Evolutionary conservation across 2,888 invertebrate genomes (phyloP).

Genomic region (Agrotis ipsilon): DNA sequence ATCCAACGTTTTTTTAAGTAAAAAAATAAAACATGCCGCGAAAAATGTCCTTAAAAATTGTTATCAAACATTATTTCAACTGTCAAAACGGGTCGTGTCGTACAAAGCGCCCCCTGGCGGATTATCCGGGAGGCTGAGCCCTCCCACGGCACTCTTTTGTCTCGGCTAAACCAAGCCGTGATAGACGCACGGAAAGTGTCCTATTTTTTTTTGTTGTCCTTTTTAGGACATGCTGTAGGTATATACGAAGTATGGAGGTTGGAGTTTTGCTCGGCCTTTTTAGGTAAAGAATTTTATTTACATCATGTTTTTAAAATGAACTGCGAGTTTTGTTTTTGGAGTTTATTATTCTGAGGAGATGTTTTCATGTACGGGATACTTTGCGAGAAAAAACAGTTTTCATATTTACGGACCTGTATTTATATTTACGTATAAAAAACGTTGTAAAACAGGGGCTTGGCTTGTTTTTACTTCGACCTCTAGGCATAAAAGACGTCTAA

Average conservation of each 20-base stretch:
- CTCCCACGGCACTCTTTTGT: constrained; percentile 68
- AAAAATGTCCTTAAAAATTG: constrained; percentile 65
- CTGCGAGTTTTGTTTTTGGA: constrained; percentile 14
- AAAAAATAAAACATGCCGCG: constrained; percentile 53
- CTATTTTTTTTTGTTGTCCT: constrained; percentile 57
- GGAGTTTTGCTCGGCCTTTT: constrained; percentile 25
- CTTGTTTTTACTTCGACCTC: not conserved
- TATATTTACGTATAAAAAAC: too few relatives aligned
- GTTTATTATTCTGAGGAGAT: constrained; percentile 12
- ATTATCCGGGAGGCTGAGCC: constrained; percentile 68
- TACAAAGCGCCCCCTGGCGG: constrained; percentile 64
- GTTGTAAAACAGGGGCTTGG: too few relatives aligned
- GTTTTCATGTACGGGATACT: constrained; percentile 6
- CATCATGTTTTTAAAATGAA: constrained; percentile 38
- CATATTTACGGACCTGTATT: not conserved
- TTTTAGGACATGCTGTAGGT: constrained; percentile 48
- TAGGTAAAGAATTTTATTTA: constrained; percentile 43
- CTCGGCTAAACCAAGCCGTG: constrained; percentile 50
- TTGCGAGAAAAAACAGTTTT: not conserved
- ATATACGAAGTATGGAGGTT: constrained; percentile 27
- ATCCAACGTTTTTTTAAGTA: constrained; percentile 36
- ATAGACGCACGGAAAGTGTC: constrained; percentile 64
- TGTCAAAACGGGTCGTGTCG: constrained; percentile 69
- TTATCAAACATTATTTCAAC: constrained; percentile 75
- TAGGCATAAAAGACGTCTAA: not conserved